These are phyloP conservation scores for Penaeus vannamei DNA, from an alignment of 1,140 invertebrate species.

Conservation along the genomic window DNA sequence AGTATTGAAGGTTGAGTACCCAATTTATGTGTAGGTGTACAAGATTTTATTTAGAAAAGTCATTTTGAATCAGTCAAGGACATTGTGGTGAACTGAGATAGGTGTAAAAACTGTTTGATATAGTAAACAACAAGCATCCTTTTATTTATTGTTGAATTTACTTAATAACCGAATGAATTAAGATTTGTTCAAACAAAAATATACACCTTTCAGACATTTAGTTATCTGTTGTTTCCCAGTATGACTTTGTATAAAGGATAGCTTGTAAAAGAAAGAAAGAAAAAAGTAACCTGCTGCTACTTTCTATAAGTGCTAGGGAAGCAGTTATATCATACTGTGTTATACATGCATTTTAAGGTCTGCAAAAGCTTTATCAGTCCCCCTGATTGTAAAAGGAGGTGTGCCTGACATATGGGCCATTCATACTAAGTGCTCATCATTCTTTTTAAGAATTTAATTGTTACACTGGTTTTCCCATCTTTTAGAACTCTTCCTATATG, in stretches of 20 bases:
- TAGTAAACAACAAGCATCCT: neutral
- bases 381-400: slow-evolving; percentile 6
- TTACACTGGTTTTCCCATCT: too few species aligned
- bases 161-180: slow-evolving; percentile 14
- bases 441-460: too few species aligned
- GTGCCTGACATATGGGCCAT: neutral
- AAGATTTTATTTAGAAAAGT: slow-evolving; percentile 14
- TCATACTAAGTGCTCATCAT: neutral
- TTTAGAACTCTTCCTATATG: too few species aligned
- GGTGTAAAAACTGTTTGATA: slow-evolving; percentile 1
- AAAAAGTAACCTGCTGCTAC: slow-evolving; percentile 1
- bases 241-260: neutral
- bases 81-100: neutral
- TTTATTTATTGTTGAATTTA: slow-evolving; percentile 13
- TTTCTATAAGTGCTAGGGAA: slow-evolving; percentile 12
- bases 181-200: neutral
- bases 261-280: neutral
- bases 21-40: slow-evolving; percentile 12
- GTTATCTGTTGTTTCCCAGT: neutral
- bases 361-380: slow-evolving; percentile 6
- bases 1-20: neutral
- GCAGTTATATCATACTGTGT: neutral
- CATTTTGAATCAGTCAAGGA: slow-evolving; percentile 5
- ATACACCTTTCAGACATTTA: slow-evolving; percentile 7
- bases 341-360: too few species aligned